Evolutionary conservation across 64 coral and sea anemone species (phyloP).

Genomic region (Astreopora myriophthalma): DNA sequence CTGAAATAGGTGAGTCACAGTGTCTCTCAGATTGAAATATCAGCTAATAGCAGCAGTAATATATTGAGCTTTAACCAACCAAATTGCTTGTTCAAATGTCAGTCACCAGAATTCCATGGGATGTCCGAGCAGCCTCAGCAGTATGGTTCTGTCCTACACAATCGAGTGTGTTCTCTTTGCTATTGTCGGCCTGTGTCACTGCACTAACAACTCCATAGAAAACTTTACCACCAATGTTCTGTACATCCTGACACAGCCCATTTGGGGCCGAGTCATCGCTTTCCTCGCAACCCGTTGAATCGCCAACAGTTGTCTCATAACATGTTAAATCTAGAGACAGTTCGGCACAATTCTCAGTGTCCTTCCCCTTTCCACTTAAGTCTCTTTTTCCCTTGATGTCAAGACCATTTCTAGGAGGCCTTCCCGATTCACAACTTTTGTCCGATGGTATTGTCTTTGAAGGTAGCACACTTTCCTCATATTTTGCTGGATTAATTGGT

Average conservation of each 20-base stretch:
- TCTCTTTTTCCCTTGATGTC: not conserved
- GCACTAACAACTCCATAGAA: not conserved
- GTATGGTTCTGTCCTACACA: not conserved
- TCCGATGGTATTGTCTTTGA: not conserved
- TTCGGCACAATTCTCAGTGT: not conserved
- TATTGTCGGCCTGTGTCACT: not conserved
- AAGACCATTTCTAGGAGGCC: not conserved
- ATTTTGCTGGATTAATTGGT: not conserved
- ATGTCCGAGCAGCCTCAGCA: not conserved
- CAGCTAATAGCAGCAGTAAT: not conserved
- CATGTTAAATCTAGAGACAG: slow-evolving; percentile 12
- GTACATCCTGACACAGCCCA: not conserved
- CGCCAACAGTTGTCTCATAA: slow-evolving; percentile 37
- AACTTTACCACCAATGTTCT: not conserved
- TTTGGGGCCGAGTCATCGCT: not conserved
- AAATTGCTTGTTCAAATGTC: not conserved
- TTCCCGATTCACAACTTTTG: not conserved
- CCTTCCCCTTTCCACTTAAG: not conserved
- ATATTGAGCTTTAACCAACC: not conserved
- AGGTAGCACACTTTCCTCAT: not conserved
- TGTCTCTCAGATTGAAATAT: no score
- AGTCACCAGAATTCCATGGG: not conserved
- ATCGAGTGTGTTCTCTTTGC: not conserved
- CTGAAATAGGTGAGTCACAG: no score
- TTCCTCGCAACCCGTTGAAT: slow-evolving; percentile 12